Base-by-base conservation (phyloP, 2,888 invertebrate species). In the Eupithecia subfuscata region DNA sequence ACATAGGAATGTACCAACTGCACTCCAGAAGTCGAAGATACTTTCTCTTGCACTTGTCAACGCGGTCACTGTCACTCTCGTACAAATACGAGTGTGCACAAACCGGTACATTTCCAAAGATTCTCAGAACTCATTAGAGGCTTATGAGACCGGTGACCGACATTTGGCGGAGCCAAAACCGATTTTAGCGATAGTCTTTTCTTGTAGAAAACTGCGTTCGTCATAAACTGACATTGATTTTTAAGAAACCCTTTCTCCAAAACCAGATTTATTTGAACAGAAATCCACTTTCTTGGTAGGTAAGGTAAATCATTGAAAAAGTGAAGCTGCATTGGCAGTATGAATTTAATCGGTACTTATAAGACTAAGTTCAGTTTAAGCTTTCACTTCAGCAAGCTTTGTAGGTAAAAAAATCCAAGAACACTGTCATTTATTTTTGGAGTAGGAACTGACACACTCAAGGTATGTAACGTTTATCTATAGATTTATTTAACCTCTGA, bases 1-100 rank as follows among this genome's bases (percentile, higher is more conserved):
- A 22, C 12, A 30, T 7, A 18, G 64, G 14, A 64, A 37, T 37
- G 34, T 34, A 67, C 40, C 78, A 77, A 70, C 75, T 75, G 77
- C 75, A 73, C 48, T 69, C 43, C 11, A 60, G 37, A n/a, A 60
- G 40, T 34, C 65, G 30, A 16, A 68, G 25, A 25, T 74, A 79
- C 79, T 81, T 81, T 81, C 80, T 81, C 76, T 75, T 85, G 85
- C 85, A 89, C 85, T 85, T 87, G 85, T 86, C 84, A 85, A 82
- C 80, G 84, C 86, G 84, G 87, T 83, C 87, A 88, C 86, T 87
- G 88, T 86, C 86, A 86, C 86, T 86, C 85, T 85, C 83, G 79
- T 82, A 80, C 70, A 34, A 77, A 70, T 69, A 80, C 69, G 22
- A 77, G 72, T 70, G 80, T 56, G 37, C 4, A 45, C 34, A 71